A percentile compares a stretch with the other conserved stretches of the same genome.
These are phyloP conservation scores for Melitaea athalia DNA, from an alignment of 2,888 invertebrate genomes.

Conservation along the genomic window DNA sequence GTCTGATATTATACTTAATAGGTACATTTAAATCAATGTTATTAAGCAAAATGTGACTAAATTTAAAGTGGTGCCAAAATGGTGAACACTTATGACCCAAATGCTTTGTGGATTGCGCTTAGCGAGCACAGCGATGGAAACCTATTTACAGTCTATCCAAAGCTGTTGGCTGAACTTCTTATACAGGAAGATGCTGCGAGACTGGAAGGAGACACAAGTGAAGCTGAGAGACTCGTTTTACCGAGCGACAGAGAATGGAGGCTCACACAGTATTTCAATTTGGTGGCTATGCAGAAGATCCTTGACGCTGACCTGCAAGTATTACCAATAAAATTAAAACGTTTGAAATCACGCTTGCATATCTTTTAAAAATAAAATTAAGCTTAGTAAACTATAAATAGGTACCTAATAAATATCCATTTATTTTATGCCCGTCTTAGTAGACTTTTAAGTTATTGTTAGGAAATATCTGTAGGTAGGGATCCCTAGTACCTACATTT, in stretches of 20 bases:
- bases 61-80: conserved; percentile 46
- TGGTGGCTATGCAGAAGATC: conserved; percentile 85
- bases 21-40: neutral
- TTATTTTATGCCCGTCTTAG: too few species aligned
- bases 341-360: neutral
- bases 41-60: too few species aligned
- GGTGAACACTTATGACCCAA: conserved; percentile 66
- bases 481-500: too few species aligned
- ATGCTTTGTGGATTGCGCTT: conserved; percentile 79
- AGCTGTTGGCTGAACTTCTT: conserved; percentile 84
- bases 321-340: conserved; percentile 16
- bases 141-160: conserved; percentile 86
- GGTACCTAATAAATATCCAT: too few species aligned
- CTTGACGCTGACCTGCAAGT: conserved; percentile 56
- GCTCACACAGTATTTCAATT: conserved; percentile 85
- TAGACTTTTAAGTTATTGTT: too few species aligned
- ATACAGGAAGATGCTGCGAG: conserved; percentile 73
- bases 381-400: too few species aligned
- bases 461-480: too few species aligned
- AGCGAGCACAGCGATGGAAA: conserved; percentile 81
- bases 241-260: conserved; percentile 88
- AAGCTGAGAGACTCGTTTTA: conserved; percentile 82
- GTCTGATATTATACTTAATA: neutral
- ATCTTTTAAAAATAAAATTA: too few species aligned
- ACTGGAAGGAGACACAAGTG: conserved; percentile 67